Base-by-base conservation (phyloP, 2,888 invertebrate species). In the Brachynemurus nebulosus region DNA sequence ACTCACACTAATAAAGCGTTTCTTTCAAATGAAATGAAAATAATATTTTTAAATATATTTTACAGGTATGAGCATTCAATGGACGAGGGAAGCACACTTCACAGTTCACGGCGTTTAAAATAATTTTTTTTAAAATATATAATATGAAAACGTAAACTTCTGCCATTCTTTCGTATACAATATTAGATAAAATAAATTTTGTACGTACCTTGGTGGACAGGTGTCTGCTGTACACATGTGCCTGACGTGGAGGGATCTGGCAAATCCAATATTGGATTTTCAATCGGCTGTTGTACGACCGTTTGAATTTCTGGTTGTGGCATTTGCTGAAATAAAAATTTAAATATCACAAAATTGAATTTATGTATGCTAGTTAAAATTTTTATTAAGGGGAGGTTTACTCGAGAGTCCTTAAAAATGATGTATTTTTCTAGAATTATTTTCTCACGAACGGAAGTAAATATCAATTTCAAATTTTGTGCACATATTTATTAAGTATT, bases 241-340 rank as follows among this genome's bases (percentile, higher is more conserved):
- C 43, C 19, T 19, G 46, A 47, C 19, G 48, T 45, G 27, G 58
- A 53, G 52, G 64, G 57, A 17, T 62, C 61, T 8, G 62, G 55
- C 27, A 62, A 54, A 43, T 63, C 64, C 14, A 60, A 48, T 20
- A 44, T 57, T 48, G 34, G 59, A 53, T 49, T 63, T 59, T 34
- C 62, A 52, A 44, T 51, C 12, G 37, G 18, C 58, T 45, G 12
- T 21, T 57, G 61, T 40, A 54, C 52, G 40, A 59, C 37, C 4
- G 44, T 53, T 47, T 53, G 57, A 8, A 60, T 52, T 42, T 65
- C 64, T 50, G 62, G 56, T 47, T 61, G 64, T 36, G 64, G 62
- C 48, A 63, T 59, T 56, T 64, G 64, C 64, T 64, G 45, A 3
- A 59, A 56, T 25, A 30, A 44, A 37, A 34, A 17, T 40, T 25